Evolutionary conservation across 2,113 vertebrate species (phyloP).

Genomic region (Crotophaga sulcirostris): DNA sequence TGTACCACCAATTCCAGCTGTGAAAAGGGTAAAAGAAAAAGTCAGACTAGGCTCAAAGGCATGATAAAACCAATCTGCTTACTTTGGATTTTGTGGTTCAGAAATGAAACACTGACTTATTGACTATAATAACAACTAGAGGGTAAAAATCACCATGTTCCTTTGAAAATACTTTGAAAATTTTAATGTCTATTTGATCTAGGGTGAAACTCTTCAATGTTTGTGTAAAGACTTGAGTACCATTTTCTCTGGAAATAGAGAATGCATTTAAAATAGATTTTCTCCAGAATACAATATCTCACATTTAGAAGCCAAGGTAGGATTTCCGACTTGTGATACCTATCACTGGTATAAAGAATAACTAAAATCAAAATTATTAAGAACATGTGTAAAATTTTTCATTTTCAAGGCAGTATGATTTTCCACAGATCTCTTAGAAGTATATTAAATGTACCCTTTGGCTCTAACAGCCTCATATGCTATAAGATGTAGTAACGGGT

Average conservation of each 20-base stretch:
- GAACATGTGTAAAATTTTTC: neutral
- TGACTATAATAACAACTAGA: neutral
- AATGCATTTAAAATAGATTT: neutral
- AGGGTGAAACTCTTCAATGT: neutral
- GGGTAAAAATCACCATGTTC: neutral
- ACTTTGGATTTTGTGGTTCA: neutral
- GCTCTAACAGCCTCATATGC: neutral
- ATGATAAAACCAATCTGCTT: neutral
- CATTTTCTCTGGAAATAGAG: neutral
- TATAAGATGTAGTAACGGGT: neutral
- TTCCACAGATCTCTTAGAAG: neutral
- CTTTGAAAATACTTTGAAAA: neutral
- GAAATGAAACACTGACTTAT: neutral
- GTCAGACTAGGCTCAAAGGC: neutral
- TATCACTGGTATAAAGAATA: neutral
- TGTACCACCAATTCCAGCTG: neutral
- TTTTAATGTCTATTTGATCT: neutral
- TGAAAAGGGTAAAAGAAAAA: constrained; percentile 22
- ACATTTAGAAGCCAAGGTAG: neutral
- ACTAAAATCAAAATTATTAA: neutral
- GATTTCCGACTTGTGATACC: neutral
- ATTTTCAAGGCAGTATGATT: neutral
- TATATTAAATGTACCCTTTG: neutral
- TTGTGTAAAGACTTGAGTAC: neutral
- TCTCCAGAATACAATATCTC: neutral